A percentile compares a stretch with the other conserved stretches of the same genome.
These are phyloP conservation scores for Phaethornis superciliosus DNA, from an alignment of 2,113 vertebrate species.

Conservation along the genomic window DNA sequence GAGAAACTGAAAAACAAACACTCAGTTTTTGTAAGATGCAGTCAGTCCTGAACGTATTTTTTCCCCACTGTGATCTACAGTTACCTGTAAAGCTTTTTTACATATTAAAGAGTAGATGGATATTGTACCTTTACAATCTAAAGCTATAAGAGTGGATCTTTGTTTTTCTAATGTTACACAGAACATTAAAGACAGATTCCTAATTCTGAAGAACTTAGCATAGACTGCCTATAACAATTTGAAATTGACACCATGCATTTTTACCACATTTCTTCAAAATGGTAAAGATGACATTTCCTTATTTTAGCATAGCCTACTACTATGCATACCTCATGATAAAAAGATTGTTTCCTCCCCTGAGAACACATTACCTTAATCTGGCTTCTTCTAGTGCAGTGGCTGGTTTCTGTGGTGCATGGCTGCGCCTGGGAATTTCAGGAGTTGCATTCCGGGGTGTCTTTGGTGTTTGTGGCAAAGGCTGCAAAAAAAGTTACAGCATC, in stretches of 20 bases:
- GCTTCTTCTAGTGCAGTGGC: conserved; percentile 86
- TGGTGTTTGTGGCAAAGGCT: conserved; percentile 74
- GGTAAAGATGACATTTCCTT: not conserved
- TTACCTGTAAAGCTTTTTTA: not conserved
- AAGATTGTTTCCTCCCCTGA: not conserved
- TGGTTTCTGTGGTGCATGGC: conserved; percentile 78
- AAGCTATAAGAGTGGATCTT: not conserved
- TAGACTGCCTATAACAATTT: not conserved
- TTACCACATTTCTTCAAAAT: not conserved
- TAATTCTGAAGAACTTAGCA: not conserved
- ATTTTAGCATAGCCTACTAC: not conserved
- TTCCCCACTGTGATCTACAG: not conserved
- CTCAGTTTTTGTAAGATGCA: not conserved
- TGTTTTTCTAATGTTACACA: not conserved
- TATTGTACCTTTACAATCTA: not conserved
- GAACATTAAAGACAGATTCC: not conserved
- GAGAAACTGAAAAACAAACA: not conserved
- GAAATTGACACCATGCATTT: not conserved
- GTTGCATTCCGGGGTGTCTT: conserved; percentile 77
- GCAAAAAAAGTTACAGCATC: not conserved
- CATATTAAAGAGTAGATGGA: not conserved
- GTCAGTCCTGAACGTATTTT: not conserved
- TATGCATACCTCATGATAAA: not conserved
- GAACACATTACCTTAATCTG: conserved; percentile 79
- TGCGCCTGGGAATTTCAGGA: conserved; percentile 87